phyloP scores from a whole-genome alignment of 1,140 invertebrate genomes.

The Caenorhabditis latens region DNA sequence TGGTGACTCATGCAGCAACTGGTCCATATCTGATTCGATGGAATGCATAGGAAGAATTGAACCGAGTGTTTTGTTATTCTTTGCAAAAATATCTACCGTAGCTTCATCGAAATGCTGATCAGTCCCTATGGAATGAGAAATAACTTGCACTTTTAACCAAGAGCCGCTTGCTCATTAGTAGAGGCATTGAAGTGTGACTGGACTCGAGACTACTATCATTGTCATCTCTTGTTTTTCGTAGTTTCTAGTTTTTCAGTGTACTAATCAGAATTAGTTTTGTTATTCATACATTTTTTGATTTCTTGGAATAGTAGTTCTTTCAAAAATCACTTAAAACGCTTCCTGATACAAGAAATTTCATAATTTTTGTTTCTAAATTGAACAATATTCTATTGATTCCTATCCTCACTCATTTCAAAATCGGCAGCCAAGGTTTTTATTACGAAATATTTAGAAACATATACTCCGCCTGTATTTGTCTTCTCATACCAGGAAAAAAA shows the following conservation, averaged over 20 bases:
- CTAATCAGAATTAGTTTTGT: no score
- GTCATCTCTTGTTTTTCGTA: no score
- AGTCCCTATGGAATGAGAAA: no score
- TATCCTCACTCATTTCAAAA: neutral
- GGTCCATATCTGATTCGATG: slow-evolving; percentile 32
- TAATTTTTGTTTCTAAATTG: neutral
- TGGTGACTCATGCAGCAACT: slow-evolving; percentile 18
- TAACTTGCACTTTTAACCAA: no score
- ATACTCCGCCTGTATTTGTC: neutral
- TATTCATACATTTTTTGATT: no score
- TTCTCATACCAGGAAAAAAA: neutral
- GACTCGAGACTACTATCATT: no score
- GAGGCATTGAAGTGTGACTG: no score
- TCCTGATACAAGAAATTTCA: neutral
- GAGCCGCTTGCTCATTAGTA: no score
- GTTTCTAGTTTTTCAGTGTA: no score
- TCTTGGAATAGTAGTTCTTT: no score
- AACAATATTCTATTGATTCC: neutral
- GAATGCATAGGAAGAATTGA: neutral
- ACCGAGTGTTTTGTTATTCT: slow-evolving; percentile 7
- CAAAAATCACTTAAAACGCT: no score
- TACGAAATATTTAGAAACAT: neutral
- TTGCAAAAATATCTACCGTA: neutral
- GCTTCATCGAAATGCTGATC: no score
- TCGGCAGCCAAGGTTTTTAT: neutral